Percentiles rank a stretch among this genome's conserved stretches.
These are phyloP conservation scores for Endomychus coccineus DNA, from an alignment of 2,888 invertebrate genomes.

Conservation along the genomic window DNA sequence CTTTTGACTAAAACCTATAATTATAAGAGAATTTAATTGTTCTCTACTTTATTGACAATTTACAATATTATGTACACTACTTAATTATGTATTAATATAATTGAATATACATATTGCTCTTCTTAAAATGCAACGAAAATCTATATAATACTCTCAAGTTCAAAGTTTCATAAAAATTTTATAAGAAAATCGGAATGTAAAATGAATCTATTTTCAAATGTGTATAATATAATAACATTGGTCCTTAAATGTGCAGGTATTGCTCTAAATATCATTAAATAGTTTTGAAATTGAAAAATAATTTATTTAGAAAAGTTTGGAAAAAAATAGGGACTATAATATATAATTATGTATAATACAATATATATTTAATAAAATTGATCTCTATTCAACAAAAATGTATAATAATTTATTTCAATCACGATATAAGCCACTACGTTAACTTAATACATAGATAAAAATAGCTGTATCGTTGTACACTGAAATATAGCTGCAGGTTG, in stretches of 20 bases:
- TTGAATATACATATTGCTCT: constrained; percentile 28
- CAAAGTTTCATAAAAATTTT: constrained; percentile 12
- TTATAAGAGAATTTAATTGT: background rate
- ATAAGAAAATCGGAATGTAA: constrained; percentile 16
- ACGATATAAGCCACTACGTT: constrained; percentile 31
- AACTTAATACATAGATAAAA: constrained; percentile 5
- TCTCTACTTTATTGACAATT: constrained; percentile 20
- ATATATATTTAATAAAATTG: constrained; percentile 22
- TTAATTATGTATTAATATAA: constrained; percentile 25
- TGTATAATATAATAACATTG: constrained; percentile 26
- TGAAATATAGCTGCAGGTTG: constrained; percentile 28
- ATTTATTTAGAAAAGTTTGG: constrained; percentile 17
- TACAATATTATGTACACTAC: constrained; percentile 35
- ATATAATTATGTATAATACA: constrained; percentile 29
- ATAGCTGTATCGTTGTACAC: constrained; percentile 26
- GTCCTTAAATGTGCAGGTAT: constrained; percentile 35
- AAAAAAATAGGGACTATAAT: constrained; percentile 34
- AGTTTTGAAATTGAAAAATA: background rate
- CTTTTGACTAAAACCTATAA: constrained; percentile 9
- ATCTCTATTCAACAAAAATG: constrained; percentile 24
- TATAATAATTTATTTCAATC: constrained; percentile 22
- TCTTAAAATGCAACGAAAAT: constrained; percentile 20
- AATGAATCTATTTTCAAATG: constrained; percentile 17
- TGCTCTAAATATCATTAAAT: constrained; percentile 32
- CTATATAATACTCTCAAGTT: constrained; percentile 4